Evolutionary conservation across 2,113 vertebrate genomes (phyloP).

Genomic region (Ciconia maguari): DNA sequence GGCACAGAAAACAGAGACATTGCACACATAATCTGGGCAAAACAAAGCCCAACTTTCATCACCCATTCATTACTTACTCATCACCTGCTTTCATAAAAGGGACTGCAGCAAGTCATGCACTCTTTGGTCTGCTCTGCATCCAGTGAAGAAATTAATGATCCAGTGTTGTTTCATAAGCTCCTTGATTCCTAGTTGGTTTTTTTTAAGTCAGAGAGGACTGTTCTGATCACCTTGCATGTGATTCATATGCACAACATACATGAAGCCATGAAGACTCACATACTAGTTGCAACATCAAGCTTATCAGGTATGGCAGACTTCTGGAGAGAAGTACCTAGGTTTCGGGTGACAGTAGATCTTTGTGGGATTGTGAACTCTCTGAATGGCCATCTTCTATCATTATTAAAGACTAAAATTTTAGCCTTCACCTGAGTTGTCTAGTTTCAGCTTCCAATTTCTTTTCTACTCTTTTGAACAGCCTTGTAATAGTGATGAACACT

Average conservation of each 20-base stretch:
- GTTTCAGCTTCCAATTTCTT: not conserved
- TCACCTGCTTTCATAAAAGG: not conserved
- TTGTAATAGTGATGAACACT: fast-evolving
- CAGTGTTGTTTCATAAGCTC: not conserved
- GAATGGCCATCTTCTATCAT: not conserved
- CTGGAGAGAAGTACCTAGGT: not conserved
- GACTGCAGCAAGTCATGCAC: not conserved
- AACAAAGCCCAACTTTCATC: not conserved
- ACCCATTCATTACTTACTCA: not conserved
- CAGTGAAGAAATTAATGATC: not conserved
- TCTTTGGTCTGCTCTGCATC: not conserved
- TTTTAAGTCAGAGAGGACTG: not conserved
- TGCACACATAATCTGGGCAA: not conserved
- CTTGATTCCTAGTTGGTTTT: not conserved
- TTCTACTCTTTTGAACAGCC: not conserved
- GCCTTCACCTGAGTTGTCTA: not conserved
- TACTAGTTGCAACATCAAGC: not conserved
- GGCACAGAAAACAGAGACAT: not conserved
- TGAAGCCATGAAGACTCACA: not conserved
- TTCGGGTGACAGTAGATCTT: not conserved
- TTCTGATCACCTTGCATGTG: not conserved
- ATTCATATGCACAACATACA: not conserved
- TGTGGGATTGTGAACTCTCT: not conserved
- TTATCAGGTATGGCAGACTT: not conserved
- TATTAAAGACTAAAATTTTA: not conserved